phyloP scores from a whole-genome alignment of 1,140 invertebrate genomes.

The Bacillus rossius region DNA sequence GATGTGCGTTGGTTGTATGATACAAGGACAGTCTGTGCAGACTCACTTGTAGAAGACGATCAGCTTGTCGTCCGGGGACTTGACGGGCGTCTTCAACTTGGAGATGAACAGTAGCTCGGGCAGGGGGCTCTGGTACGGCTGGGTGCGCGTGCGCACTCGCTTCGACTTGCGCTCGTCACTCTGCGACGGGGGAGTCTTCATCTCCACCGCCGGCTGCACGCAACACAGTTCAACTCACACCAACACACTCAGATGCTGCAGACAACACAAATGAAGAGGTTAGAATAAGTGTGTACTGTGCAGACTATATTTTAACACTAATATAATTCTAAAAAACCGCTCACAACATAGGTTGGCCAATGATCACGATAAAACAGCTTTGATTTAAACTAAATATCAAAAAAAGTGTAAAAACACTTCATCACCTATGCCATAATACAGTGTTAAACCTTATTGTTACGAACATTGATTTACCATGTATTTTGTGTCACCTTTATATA shows the following conservation, averaged over 20 bases:
- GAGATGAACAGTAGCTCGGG: conserved; percentile 69
- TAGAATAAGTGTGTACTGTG: background rate
- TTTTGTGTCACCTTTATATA: too few species aligned
- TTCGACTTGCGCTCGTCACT: conserved; percentile 48
- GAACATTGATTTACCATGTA: too few species aligned
- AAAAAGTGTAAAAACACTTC: too few species aligned
- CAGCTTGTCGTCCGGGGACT: conserved; percentile 70
- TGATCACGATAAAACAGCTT: too few species aligned
- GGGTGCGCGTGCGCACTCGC: conserved; percentile 55
- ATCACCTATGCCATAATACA: too few species aligned
- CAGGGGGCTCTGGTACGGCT: conserved; percentile 74
- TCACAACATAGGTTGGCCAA: background rate
- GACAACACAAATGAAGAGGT: background rate
- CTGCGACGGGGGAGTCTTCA: conserved; percentile 3
- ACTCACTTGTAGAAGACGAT: conserved; percentile 78
- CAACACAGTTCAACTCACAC: too few species aligned
- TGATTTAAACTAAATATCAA: too few species aligned
- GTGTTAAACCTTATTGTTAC: too few species aligned
- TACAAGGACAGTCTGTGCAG: background rate
- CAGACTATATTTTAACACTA: background rate
- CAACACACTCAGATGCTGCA: background rate
- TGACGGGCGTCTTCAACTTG: conserved; percentile 57
- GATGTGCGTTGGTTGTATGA: too few species aligned
- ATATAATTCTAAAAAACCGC: background rate
- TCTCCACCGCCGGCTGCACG: conserved; percentile 1